Evolutionary conservation across 1,140 invertebrate species (phyloP).

Genomic region (Drosophila nebulosa): DNA sequence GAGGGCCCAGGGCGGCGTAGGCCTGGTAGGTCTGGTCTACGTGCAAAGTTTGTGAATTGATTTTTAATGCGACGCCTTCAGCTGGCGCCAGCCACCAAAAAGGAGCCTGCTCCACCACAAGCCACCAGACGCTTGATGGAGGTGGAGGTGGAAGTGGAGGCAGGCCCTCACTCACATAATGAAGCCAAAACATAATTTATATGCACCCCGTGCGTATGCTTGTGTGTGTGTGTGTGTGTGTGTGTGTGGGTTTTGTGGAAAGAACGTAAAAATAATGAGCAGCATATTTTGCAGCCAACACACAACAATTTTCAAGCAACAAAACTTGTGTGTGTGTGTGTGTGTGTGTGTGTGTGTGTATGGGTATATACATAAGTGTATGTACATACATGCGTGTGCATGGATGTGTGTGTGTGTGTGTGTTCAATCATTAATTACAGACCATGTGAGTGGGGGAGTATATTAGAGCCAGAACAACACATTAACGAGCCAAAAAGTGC

Average conservation of each 20-base stretch:
- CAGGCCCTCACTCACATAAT: slow-evolving; percentile 34
- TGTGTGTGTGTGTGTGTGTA: neutral
- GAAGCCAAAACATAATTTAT: slow-evolving; percentile 75
- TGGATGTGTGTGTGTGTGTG: slow-evolving; percentile 21
- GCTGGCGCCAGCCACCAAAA: slow-evolving; percentile 25
- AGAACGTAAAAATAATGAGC: slow-evolving; percentile 71
- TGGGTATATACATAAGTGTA: neutral
- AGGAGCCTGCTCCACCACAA: neutral
- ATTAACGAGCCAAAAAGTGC: slow-evolving; percentile 76
- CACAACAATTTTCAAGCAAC: slow-evolving; percentile 52
- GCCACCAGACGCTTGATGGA: neutral
- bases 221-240: slow-evolving; percentile 12
- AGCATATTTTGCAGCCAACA: slow-evolving; percentile 65
- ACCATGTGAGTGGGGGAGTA: slow-evolving; percentile 4
- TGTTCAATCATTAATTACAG: slow-evolving; percentile 70
- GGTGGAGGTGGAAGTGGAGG: too few species aligned
- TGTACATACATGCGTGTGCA: neutral
- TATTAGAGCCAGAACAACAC: slow-evolving; percentile 43
- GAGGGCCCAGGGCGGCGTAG: too few species aligned
- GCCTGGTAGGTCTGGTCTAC: slow-evolving; percentile 34
- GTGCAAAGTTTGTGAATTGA: slow-evolving; percentile 72
- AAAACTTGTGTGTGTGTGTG: slow-evolving; percentile 47
- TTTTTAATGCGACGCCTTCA: slow-evolving; percentile 67
- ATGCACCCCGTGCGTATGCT: slow-evolving; percentile 42
- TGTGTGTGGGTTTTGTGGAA: slow-evolving; percentile 10